Evolutionary conservation across 2,888 invertebrate species (phyloP).

Genomic region (Dicranocentrus wangi): DNA sequence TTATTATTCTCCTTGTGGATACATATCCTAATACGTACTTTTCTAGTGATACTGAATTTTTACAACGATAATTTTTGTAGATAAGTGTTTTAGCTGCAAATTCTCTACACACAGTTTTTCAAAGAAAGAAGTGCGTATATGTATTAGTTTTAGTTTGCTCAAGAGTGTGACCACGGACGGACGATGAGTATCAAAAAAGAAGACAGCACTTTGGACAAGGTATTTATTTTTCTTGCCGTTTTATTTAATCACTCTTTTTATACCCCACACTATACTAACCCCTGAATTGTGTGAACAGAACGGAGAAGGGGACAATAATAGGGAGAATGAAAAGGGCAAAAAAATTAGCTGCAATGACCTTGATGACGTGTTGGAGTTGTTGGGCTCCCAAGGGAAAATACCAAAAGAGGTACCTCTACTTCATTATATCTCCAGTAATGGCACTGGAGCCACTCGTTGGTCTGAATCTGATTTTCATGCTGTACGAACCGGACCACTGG

Average conservation of each 20-base stretch:
- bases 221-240: background rate
- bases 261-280: background rate
- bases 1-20: too few relatives aligned
- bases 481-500: conserved; percentile 76
- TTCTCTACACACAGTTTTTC: too few relatives aligned
- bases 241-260: background rate
- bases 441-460: conserved; percentile 62
- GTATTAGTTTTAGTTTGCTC: conserved; percentile 43
- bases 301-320: too few relatives aligned
- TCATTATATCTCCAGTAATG: conserved; percentile 65
- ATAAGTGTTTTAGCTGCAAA: too few relatives aligned
- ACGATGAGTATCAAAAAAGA: conserved; percentile 24
- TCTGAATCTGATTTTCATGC: conserved; percentile 66
- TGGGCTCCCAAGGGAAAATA: conserved; percentile 69
- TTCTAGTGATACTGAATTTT: too few relatives aligned
- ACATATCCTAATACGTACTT: too few relatives aligned
- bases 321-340: conserved; percentile 40
- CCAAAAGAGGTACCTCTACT: conserved; percentile 69
- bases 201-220: background rate
- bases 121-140: too few relatives aligned
- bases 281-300: conserved; percentile 23
- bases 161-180: conserved; percentile 36
- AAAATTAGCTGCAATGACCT: conserved; percentile 63
- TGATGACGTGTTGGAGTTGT: conserved; percentile 63
- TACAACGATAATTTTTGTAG: too few relatives aligned